Base-by-base conservation (phyloP, 2,888 invertebrate species). In the Pyrgus malvae region DNA sequence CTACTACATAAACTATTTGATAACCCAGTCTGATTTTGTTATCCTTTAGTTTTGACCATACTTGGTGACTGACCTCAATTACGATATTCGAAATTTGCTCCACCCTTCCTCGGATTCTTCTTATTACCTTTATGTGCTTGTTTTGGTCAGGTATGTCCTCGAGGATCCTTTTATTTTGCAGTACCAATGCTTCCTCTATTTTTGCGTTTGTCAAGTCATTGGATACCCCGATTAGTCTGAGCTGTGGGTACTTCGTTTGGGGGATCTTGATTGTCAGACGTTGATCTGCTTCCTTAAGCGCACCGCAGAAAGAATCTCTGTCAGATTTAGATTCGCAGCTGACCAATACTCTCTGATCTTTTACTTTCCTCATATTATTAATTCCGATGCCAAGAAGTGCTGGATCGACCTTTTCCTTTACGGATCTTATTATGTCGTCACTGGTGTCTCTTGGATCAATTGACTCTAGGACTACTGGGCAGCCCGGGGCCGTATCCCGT, bases 1-100 rank as follows among this genome's bases (percentile, higher is more conserved):
- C 48, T 6, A 55, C 56, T 0, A 31, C 55, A 3, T 55, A 55
- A 0, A 61, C 42, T 8, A 44, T 21, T 6, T 62, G 58, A n/a
- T 56, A 54, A 19, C 62, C 61, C 0, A 62, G 8, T 3, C 56
- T 56, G 0, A 60, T 1, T 9, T 17, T 21, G 17, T 23, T 0
- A 1, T 25, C 29, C 1, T 14, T 25, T 9, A 48, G 7, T 3
- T 12, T 11, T 8, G 12, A 33, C 56, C 58, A 58, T 0, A 55
- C 3, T 0, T 5, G 2, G 0, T 59, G 55, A 3, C 27, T 8
- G 1, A 42, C 40, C 0, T 25, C 12, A 2, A 60, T 16, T 0
- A 62, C 48, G 0, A 58, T 57, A 14, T 61, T 59, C 6, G 51
- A 50, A 0, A 59, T 42, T 0, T 49, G 1, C 0, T 14, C 9